A percentile compares a stretch with the other conserved stretches of the same genome.
phyloP scores from a whole-genome alignment of 2,888 invertebrate genomes.

The Cheilosia vulpina region DNA sequence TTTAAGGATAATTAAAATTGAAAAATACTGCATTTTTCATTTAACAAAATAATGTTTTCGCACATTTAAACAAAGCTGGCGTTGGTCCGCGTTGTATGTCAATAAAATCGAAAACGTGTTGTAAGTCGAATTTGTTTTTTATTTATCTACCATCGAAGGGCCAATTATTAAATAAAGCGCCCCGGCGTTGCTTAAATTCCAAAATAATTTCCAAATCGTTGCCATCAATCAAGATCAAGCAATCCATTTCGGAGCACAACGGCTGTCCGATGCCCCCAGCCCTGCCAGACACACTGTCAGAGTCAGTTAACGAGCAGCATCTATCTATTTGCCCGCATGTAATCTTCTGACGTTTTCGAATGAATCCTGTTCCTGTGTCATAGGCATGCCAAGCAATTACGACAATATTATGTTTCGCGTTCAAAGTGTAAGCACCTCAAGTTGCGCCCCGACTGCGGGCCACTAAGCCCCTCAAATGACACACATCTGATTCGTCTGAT shows the following conservation, averaged over 20 bases:
- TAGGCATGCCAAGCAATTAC: conserved; percentile 55
- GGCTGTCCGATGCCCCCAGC: conserved; percentile 25
- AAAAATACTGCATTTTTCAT: no score
- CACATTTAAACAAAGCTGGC: no score
- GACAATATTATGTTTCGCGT: conserved; percentile 1
- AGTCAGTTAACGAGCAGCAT: conserved; percentile 43
- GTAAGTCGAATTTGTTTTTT: no score
- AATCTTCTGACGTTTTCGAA: conserved; percentile 28
- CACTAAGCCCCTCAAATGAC: conserved; percentile 35
- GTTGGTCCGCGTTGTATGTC: no score
- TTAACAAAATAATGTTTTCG: no score
- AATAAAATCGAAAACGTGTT: no score
- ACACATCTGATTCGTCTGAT: conserved; percentile 19
- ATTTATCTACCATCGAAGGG: no score
- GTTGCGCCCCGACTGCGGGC: conserved; percentile 57
- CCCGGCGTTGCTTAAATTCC: neutral
- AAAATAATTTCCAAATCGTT: conserved; percentile 53
- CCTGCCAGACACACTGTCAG: conserved; percentile 8
- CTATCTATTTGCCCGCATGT: conserved; percentile 59
- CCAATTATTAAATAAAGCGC: no score
- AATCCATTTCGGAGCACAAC: conserved; percentile 44
- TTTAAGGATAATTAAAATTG: no score
- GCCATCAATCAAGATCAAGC: conserved; percentile 57
- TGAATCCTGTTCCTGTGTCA: conserved; percentile 27
- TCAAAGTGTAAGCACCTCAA: conserved; percentile 25